A percentile compares a stretch with the other conserved stretches of the same genome.
Conservation (phyloP, 2,113 vertebrate species). For the Osmerus eperlanus region DNA sequence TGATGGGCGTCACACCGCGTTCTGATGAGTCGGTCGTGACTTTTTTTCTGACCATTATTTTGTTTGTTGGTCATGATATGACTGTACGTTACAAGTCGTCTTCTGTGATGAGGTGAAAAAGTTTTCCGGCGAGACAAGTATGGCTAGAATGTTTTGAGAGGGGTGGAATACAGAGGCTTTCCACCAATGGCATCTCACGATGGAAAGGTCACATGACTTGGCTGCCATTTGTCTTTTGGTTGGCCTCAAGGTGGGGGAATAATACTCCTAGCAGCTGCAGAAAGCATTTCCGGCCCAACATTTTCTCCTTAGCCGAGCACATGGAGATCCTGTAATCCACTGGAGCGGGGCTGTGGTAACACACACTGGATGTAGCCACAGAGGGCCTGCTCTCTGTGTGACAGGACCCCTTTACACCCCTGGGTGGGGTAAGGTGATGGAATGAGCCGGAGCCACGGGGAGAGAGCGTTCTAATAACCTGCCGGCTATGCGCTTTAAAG, state of each 20-base stretch:
- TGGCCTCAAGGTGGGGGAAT: conserved; percentile 70
- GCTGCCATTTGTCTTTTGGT: conserved; percentile 71
- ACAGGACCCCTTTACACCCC: conserved; percentile 5
- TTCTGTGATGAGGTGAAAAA: conserved; percentile 22
- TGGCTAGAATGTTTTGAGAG: conserved; percentile 54
- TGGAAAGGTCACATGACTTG: conserved; percentile 61
- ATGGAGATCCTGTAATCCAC: conserved; percentile 39
- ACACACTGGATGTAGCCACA: background rate
- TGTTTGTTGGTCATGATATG: background rate
- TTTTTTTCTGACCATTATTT: too few species aligned
- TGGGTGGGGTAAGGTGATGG: conserved; percentile 6
- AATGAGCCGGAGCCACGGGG: conserved; percentile 46
- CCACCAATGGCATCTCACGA: conserved; percentile 45
- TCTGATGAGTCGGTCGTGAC: too few species aligned
- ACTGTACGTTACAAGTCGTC: conserved; percentile 8
- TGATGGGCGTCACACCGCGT: background rate
- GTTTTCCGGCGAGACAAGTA: conserved; percentile 25
- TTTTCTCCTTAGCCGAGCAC: conserved; percentile 52
- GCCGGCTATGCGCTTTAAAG: conserved; percentile 42
- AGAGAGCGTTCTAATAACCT: conserved; percentile 28
- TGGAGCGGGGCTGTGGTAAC: background rate
- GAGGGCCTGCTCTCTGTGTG: conserved; percentile 11
- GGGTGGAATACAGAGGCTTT: conserved; percentile 36
- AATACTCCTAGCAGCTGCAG: conserved; percentile 74
- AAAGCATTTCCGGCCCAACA: conserved; percentile 70